These are phyloP conservation scores for Notamacropus eugenii DNA, from an alignment of 2,797 vertebrate species.

Conservation along the genomic window DNA sequence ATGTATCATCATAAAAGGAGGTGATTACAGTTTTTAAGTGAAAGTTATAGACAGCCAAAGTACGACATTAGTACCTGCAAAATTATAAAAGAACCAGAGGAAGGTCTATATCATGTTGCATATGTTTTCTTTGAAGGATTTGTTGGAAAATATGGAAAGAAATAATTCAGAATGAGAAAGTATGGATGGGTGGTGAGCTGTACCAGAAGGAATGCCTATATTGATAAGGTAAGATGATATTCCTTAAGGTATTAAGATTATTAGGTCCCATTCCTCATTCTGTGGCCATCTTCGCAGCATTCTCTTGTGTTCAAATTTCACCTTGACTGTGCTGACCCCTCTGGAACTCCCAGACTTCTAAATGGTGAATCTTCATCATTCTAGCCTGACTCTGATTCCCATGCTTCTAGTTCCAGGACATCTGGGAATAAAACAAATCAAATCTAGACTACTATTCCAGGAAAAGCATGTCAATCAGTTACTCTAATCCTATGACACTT, in stretches of 20 bases:
- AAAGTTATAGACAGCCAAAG: background rate
- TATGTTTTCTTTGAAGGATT: background rate
- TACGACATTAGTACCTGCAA: background rate
- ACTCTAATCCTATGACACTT: background rate
- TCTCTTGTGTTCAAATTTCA: background rate
- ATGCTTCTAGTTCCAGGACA: background rate
- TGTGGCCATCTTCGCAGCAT: background rate
- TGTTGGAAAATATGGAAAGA: background rate
- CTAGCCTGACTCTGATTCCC: background rate
- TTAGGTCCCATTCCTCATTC: background rate
- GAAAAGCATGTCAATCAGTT: background rate
- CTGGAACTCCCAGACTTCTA: background rate
- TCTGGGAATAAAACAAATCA: background rate
- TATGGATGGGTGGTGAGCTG: background rate
- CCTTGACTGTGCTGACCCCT: background rate
- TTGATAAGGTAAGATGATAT: background rate
- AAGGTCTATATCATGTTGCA: background rate
- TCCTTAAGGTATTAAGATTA: background rate
- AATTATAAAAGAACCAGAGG: background rate
- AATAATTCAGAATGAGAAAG: background rate
- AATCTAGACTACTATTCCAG: background rate
- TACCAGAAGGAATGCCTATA: background rate
- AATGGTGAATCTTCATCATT: background rate
- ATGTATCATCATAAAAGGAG: background rate
- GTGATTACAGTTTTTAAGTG: background rate